Evolutionary conservation across 2,888 invertebrate genomes (phyloP).

Genomic region (Eristalis tenax): DNA sequence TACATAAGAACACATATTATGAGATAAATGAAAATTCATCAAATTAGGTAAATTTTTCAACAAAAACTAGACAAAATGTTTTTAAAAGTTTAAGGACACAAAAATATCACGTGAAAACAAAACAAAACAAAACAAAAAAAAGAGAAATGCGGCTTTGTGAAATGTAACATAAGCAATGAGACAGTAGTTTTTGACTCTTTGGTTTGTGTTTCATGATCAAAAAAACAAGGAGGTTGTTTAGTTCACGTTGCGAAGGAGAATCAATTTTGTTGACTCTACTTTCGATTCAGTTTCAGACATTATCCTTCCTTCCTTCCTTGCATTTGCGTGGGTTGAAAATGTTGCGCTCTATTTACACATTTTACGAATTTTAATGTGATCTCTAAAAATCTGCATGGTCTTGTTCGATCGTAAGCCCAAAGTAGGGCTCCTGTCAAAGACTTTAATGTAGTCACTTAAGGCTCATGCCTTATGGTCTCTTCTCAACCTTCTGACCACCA

Average conservation of each 20-base stretch:
- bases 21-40: constrained; percentile 29
- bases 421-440: no score
- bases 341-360: not conserved
- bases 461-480: no score
- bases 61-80: constrained; percentile 57
- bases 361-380: not conserved
- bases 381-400: not conserved
- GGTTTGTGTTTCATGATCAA: constrained; percentile 1
- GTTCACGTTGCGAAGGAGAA: not conserved
- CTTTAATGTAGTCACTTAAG: no score
- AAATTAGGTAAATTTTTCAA: constrained; percentile 61
- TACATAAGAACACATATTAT: constrained; percentile 16
- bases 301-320: not conserved
- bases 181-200: not conserved
- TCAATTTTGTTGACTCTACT: not conserved
- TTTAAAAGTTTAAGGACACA: constrained; percentile 24
- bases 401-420: no score
- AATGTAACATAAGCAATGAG: not conserved
- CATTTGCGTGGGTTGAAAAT: not conserved
- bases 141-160: not conserved
- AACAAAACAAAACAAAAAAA: constrained; percentile 3
- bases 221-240: not conserved
- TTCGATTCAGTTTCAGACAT: not conserved
- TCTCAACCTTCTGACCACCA: no score
- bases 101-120: constrained; percentile 1